Evolutionary conservation across 2,888 invertebrate species (phyloP).

Genomic region (Doris montereyensis): DNA sequence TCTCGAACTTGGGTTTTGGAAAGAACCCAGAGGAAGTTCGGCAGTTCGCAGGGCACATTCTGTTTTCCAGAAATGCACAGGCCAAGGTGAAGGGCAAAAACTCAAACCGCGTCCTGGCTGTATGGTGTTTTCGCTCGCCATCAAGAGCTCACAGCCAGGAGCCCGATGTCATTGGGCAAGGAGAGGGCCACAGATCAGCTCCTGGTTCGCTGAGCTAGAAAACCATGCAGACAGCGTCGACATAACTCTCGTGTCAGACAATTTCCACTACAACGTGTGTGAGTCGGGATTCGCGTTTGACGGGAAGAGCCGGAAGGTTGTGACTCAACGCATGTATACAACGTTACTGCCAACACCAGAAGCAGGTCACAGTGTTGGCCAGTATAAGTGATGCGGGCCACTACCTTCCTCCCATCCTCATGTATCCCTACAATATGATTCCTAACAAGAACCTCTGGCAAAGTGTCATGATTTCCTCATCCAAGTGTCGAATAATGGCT

Average conservation of each 20-base stretch:
- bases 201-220: not conserved
- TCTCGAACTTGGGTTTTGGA: not conserved
- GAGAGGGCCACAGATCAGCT: not conserved
- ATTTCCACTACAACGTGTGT: not conserved
- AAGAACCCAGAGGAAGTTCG: not conserved
- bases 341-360: conserved; percentile 8
- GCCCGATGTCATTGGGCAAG: not conserved
- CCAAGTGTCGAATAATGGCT: conserved; percentile 4
- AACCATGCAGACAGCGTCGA: not conserved
- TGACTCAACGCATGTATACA: conserved; percentile 26
- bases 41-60: not conserved
- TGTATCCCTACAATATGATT: not conserved
- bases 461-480: conserved; percentile 2
- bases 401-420: not conserved
- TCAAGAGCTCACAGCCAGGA: not conserved
- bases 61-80: not conserved
- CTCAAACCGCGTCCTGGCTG: not conserved
- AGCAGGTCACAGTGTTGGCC: not conserved
- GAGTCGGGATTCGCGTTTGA: not conserved
- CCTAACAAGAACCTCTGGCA: not conserved
- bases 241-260: not conserved
- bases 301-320: not conserved
- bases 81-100: not conserved
- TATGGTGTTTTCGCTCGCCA: not conserved
- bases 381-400: not conserved